These are phyloP conservation scores for Phylloscopus trochilus DNA, from an alignment of 2,113 vertebrate species.

Conservation along the genomic window DNA sequence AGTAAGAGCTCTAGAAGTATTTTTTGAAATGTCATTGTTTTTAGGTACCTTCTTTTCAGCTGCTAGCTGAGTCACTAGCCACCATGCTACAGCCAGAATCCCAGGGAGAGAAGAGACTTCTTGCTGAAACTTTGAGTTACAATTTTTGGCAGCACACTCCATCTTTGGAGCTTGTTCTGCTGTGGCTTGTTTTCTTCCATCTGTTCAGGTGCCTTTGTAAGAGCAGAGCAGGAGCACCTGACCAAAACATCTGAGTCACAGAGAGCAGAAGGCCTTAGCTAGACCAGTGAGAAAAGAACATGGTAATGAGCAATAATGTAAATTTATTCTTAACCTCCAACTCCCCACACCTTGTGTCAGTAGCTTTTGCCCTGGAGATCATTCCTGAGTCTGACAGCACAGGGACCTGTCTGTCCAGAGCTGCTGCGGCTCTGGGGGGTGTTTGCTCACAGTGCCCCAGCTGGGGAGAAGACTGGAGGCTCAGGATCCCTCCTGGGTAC, in stretches of 20 bases:
- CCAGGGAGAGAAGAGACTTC: background rate
- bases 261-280: background rate
- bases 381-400: background rate
- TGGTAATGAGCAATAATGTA: background rate
- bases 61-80: background rate
- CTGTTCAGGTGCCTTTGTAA: constrained; percentile 11
- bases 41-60: background rate
- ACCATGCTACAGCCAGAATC: background rate
- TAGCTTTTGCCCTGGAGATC: background rate
- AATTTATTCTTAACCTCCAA: background rate
- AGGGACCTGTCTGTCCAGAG: background rate
- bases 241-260: background rate
- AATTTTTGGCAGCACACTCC: background rate
- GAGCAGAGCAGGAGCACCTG: background rate
- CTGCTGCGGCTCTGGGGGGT: background rate
- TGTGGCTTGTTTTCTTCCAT: constrained; percentile 7
- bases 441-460: background rate
- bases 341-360: rapidly evolving
- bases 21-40: background rate
- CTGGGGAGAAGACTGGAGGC: background rate
- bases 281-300: background rate
- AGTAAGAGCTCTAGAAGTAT: background rate
- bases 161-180: background rate
- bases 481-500: background rate
- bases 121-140: background rate